Conservation (phyloP, 2,888 invertebrate genomes). For the Drosophila pseudotalamancana region DNA sequence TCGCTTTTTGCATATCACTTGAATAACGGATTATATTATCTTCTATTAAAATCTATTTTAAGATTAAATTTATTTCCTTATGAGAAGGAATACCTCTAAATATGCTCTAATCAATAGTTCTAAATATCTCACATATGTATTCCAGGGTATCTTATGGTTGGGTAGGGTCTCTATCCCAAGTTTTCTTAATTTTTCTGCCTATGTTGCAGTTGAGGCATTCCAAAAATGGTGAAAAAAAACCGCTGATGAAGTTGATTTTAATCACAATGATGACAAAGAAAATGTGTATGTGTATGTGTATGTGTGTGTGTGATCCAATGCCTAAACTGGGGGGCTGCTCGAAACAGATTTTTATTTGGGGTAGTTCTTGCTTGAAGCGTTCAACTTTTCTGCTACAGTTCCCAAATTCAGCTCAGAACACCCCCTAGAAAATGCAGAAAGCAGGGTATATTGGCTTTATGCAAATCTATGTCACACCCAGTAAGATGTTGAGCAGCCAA, state of each 20-base stretch:
- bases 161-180: not conserved
- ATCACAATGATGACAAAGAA: constrained; percentile 34
- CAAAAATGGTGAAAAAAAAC: constrained; percentile 52
- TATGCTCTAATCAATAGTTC: too few species aligned
- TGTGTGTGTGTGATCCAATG: not conserved
- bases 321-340: not conserved
- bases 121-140: not conserved
- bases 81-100: too few species aligned
- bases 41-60: too few species aligned
- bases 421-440: too few species aligned
- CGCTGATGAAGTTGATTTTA: constrained; percentile 59
- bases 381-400: constrained; percentile 33
- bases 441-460: too few species aligned
- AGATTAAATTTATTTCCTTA: too few species aligned
- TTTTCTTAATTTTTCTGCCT: constrained; percentile 9
- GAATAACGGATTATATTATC: too few species aligned
- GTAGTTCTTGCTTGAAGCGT: constrained; percentile 18
- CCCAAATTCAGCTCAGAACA: too few species aligned
- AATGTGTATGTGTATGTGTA: constrained; percentile 3
- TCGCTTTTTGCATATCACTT: too few species aligned
- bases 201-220: constrained; percentile 51
- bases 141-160: constrained; percentile 11
- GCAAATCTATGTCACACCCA: too few species aligned
- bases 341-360: constrained; percentile 10
- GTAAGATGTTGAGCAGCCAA: too few species aligned